Conservation (phyloP, 2,888 invertebrate genomes). For the Catocala sponsa region DNA sequence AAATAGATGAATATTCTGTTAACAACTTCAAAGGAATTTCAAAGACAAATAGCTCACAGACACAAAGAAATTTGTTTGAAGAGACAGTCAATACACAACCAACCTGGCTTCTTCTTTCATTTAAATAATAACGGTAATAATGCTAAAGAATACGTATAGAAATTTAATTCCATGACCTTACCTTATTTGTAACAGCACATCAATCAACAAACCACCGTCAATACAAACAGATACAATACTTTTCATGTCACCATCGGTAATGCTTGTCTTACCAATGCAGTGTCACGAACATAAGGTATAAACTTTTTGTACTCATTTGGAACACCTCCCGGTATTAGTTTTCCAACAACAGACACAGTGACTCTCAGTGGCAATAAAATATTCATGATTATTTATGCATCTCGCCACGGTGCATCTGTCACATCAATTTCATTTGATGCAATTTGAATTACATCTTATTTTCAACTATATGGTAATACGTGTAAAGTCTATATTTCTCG, state of each 20-base stretch:
- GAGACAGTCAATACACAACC: constrained; percentile 1
- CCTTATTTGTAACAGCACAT: constrained; percentile 27
- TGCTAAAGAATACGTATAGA: constrained; percentile 5
- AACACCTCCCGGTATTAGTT: constrained; percentile 18
- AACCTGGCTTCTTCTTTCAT: constrained; percentile 7
- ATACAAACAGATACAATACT: constrained; percentile 5
- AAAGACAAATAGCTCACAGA: no score
- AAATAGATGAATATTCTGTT: no score
- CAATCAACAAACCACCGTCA: constrained; percentile 26
- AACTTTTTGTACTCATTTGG: constrained; percentile 14
- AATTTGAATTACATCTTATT: constrained; percentile 18
- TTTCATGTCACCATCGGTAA: constrained; percentile 3
- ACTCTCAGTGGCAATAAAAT: constrained; percentile 25
- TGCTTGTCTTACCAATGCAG: constrained; percentile 7
- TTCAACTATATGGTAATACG: background rate
- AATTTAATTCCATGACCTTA: constrained; percentile 7
- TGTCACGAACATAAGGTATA: constrained; percentile 15
- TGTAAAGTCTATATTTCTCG: constrained; percentile 21
- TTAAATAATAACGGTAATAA: constrained; percentile 16
- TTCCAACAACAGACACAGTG: constrained; percentile 37
- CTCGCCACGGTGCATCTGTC: constrained; percentile 41
- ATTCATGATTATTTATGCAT: constrained; percentile 37
- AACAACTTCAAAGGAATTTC: no score
- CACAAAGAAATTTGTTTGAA: background rate
- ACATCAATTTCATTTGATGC: constrained; percentile 49